These are phyloP conservation scores for Cryptops parisi DNA, from an alignment of 2,888 invertebrate species.

Conservation along the genomic window DNA sequence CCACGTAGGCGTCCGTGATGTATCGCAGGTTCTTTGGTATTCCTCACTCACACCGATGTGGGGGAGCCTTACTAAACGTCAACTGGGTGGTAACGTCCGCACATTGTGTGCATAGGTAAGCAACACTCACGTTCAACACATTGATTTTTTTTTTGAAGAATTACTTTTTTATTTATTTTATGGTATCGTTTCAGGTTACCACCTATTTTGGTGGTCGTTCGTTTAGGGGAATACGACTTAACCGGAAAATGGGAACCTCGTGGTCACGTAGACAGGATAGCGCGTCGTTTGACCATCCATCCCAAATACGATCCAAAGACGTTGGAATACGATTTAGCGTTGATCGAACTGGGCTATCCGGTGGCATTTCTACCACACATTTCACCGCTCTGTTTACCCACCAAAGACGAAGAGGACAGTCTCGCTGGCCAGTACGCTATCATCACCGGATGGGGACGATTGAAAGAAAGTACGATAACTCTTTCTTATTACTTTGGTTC, in stretches of 20 bases:
- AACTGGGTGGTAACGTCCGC: constrained; percentile 9
- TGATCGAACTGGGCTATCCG: constrained; percentile 6
- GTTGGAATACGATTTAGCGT: constrained; percentile 9
- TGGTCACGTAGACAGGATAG: neutral
- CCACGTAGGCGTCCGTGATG: constrained; percentile 13
- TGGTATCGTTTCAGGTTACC: neutral
- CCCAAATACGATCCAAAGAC: constrained; percentile 5
- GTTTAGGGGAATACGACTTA: constrained; percentile 10
- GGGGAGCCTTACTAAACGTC: constrained; percentile 8
- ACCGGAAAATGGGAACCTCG: constrained; percentile 9
- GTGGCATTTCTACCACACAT: constrained; percentile 5
- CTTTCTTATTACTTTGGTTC: no score
- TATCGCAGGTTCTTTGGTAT: neutral
- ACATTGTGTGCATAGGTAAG: constrained; percentile 12
- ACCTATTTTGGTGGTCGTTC: constrained; percentile 2
- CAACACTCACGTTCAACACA: no score
- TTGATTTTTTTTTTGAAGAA: neutral
- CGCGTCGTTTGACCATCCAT: constrained; percentile 1
- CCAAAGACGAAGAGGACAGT: neutral
- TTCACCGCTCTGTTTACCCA: constrained; percentile 8
- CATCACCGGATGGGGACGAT: constrained; percentile 12
- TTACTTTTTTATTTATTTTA: neutral
- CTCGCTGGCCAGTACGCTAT: neutral
- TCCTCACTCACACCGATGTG: constrained; percentile 11
- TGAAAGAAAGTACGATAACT: constrained; percentile 9